phyloP scores from a whole-genome alignment of 1,140 invertebrate species.

The Ceratitis capitata region DNA sequence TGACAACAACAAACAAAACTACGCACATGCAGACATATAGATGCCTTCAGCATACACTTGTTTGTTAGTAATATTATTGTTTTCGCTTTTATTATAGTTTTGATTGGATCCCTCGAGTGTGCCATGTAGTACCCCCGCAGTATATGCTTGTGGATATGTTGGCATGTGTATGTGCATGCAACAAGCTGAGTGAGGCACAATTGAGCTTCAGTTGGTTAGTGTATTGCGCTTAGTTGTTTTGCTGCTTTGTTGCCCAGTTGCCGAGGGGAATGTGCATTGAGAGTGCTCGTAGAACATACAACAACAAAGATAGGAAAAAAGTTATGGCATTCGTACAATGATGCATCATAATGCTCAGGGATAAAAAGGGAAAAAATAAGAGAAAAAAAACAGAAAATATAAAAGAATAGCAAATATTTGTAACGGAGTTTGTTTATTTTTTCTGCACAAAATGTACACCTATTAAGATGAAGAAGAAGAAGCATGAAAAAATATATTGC shows the following conservation, averaged over 20 bases:
- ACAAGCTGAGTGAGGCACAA: not conserved
- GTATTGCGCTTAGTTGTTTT: not conserved
- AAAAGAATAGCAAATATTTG: not conserved
- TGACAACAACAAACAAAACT: not conserved
- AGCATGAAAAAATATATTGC: not conserved
- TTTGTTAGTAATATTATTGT: constrained; percentile 32
- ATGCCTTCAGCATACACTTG: not conserved
- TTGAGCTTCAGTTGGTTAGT: not conserved
- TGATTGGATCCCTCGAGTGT: constrained; percentile 16
- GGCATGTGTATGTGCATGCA: not conserved
- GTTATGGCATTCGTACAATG: not conserved
- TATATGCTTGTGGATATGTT: not conserved
- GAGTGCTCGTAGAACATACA: constrained; percentile 1
- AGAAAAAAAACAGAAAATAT: not conserved
- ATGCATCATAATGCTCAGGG: not conserved
- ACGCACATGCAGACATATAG: not conserved
- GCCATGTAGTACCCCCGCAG: not conserved
- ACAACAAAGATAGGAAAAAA: too few relatives aligned
- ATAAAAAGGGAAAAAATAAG: not conserved
- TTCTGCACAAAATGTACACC: not conserved
- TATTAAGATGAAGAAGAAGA: not conserved
- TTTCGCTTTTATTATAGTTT: constrained; percentile 27
- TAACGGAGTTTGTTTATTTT: not conserved
- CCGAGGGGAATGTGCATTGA: not conserved
- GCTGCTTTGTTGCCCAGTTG: constrained; percentile 4